Evolutionary conservation across 2,888 invertebrate genomes (phyloP).

Genomic region (Campoletis raptor): DNA sequence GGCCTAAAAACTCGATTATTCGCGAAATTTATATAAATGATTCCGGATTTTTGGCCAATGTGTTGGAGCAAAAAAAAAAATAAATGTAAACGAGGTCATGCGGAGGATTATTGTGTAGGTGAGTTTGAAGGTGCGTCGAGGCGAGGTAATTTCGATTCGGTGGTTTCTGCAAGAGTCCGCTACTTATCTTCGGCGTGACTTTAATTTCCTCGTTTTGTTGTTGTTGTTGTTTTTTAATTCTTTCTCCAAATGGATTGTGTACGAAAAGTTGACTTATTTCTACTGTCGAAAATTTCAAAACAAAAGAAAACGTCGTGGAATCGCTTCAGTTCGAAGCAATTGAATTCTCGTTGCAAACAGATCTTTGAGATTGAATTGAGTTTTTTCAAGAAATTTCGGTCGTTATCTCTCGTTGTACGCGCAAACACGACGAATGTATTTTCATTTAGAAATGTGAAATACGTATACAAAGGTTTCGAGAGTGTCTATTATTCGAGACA

Average conservation of each 20-base stretch:
- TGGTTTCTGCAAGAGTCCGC: slow-evolving; percentile 30
- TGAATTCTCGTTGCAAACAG: too few relatives aligned
- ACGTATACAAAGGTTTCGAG: slow-evolving; percentile 28
- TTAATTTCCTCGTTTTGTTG: not conserved
- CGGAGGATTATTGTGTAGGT: slow-evolving; percentile 29
- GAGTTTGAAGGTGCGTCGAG: slow-evolving; percentile 64
- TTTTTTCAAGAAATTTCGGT: not conserved
- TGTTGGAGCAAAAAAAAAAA: not conserved
- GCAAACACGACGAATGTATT: slow-evolving; percentile 35
- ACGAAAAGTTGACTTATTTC: not conserved
- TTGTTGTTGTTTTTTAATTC: slow-evolving; percentile 13
- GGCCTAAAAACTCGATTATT: too few relatives aligned
- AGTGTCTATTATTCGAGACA: slow-evolving; percentile 53
- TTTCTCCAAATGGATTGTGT: not conserved
- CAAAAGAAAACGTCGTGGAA: too few relatives aligned
- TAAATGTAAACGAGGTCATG: slow-evolving; percentile 2
- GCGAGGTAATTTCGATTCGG: slow-evolving; percentile 62
- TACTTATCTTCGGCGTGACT: not conserved
- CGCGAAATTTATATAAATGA: not conserved
- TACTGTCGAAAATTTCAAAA: not conserved
- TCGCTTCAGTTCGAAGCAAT: too few relatives aligned
- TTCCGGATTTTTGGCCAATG: not conserved
- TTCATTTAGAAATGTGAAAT: slow-evolving; percentile 44
- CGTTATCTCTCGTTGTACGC: slow-evolving; percentile 3
- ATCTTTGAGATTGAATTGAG: too few relatives aligned